phyloP scores from a whole-genome alignment of 2,113 vertebrate species.

The Ia io region DNA sequence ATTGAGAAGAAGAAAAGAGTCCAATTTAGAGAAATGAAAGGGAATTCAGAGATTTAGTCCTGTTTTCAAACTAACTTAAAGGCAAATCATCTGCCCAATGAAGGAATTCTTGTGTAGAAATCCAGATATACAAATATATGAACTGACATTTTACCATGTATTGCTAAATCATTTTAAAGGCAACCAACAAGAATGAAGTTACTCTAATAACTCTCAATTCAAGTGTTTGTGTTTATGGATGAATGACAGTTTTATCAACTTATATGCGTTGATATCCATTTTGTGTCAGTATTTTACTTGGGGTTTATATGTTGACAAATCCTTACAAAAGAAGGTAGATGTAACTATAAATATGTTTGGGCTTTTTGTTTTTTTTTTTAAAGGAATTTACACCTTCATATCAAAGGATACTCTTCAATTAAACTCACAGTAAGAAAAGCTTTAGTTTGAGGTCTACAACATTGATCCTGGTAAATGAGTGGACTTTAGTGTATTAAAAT shows the following conservation, averaged over 20 bases:
- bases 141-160: not conserved
- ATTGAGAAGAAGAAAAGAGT: not conserved
- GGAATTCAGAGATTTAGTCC: not conserved
- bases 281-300: not conserved
- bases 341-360: not conserved
- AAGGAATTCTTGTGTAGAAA: not conserved
- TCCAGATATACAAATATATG: not conserved
- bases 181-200: not conserved
- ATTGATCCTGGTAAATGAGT: not conserved
- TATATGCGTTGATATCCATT: not conserved
- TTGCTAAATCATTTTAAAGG: not conserved
- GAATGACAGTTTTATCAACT: not conserved
- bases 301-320: not conserved
- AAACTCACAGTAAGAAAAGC: not conserved
- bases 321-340: not conserved
- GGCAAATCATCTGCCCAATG: not conserved
- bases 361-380: not conserved
- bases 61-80: slow-evolving; percentile 18
- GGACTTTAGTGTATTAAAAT: not conserved
- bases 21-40: not conserved
- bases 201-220: not conserved
- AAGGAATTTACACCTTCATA: not conserved
- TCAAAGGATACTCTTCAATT: not conserved
- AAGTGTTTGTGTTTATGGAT: not conserved
- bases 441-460: not conserved